A percentile compares a stretch with the other conserved stretches of the same genome.
Evolutionary conservation across 2,113 vertebrate genomes (phyloP).

Genomic region (Capreolus pygargus): DNA sequence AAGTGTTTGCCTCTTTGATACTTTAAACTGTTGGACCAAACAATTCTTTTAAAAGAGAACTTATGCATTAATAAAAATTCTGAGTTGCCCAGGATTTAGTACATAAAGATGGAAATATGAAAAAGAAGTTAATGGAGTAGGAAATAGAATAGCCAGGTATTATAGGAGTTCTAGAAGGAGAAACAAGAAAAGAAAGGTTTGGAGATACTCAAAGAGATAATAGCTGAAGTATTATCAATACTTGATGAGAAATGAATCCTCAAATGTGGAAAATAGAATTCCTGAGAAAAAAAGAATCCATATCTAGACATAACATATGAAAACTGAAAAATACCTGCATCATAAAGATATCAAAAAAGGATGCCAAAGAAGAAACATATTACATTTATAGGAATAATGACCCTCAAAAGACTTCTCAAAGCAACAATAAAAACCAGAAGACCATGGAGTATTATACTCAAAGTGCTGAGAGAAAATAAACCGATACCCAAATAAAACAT

Average conservation of each 20-base stretch:
- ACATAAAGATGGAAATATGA: not conserved
- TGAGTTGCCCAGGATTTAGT: not conserved
- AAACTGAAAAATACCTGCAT: not conserved
- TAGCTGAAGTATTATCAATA: not conserved
- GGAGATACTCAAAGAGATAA: not conserved
- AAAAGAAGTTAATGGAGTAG: not conserved
- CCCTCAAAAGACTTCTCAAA: not conserved
- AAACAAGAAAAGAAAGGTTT: not conserved
- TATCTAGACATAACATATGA: not conserved
- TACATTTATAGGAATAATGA: not conserved
- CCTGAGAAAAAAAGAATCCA: not conserved
- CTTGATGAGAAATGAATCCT: not conserved
- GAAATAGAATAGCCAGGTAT: not conserved
- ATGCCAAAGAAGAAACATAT: not conserved
- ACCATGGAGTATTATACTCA: not conserved
- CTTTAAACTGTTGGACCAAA: not conserved
- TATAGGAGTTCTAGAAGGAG: not conserved
- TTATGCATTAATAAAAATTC: not conserved
- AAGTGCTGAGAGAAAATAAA: not conserved
- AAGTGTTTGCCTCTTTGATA: not conserved
- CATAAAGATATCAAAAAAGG: not conserved
- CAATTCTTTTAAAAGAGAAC: not conserved
- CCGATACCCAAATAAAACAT: not conserved
- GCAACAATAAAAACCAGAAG: not conserved
- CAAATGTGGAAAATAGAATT: not conserved